Percentiles rank a stretch among this genome's conserved stretches.
Evolutionary conservation across 2,113 vertebrate genomes (phyloP).

Genomic region (Sander lucioperca): DNA sequence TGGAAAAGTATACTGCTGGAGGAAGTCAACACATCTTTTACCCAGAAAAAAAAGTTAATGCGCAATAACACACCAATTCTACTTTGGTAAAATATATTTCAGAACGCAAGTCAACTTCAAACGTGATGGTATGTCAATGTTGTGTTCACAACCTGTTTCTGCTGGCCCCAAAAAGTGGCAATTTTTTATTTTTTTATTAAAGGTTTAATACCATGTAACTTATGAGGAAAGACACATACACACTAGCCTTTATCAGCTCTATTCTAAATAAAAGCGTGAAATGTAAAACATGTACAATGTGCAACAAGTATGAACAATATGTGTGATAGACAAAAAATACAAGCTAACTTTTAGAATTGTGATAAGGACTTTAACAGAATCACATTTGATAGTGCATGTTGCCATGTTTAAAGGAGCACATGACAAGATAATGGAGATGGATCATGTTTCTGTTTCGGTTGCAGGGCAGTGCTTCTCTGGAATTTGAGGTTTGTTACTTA

Average conservation of each 20-base stretch:
- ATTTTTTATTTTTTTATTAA: not conserved
- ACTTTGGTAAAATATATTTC: not conserved
- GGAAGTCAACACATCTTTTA: not conserved
- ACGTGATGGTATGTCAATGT: not conserved
- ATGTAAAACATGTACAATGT: not conserved
- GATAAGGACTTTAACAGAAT: not conserved
- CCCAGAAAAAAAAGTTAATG: not conserved
- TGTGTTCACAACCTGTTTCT: not conserved
- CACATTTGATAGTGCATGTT: not conserved
- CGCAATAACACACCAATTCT: not conserved
- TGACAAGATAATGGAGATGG: not conserved
- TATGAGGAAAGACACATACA: not conserved
- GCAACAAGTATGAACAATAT: not conserved
- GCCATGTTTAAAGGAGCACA: not conserved
- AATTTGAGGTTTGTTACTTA: not conserved
- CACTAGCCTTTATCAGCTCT: not conserved
- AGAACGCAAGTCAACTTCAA: not conserved
- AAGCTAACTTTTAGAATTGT: not conserved
- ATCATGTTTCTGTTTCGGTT: conserved; percentile 5
- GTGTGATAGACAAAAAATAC: not conserved
- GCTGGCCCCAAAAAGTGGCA: not conserved
- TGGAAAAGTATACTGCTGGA: not conserved
- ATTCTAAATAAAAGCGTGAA: not conserved
- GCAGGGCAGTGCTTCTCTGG: not conserved
- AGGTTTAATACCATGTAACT: not conserved